Evolutionary conservation across 2,797 vertebrate genomes (phyloP).

Genomic region (Onychomys leucogaster): DNA sequence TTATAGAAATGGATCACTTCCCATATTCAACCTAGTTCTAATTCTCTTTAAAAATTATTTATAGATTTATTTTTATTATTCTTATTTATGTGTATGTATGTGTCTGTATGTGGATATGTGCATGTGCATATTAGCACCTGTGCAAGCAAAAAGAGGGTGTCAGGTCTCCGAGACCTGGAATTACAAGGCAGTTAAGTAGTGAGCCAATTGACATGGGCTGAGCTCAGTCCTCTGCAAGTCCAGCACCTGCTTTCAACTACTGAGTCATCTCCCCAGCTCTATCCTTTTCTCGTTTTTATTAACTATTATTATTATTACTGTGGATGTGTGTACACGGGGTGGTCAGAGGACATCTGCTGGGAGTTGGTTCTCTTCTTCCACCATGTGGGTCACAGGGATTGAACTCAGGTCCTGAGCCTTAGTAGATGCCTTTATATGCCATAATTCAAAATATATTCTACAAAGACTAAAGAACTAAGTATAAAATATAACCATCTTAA

Average conservation of each 20-base stretch:
- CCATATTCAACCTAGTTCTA: constrained; percentile 26
- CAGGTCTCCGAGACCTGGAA: background rate
- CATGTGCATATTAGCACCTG: background rate
- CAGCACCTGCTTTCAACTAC: background rate
- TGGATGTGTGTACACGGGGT: background rate
- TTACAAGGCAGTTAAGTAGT: background rate
- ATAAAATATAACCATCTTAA: constrained; percentile 27
- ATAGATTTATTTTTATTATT: background rate
- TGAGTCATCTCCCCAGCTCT: background rate
- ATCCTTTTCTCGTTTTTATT: background rate
- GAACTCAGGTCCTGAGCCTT: background rate
- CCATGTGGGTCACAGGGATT: background rate
- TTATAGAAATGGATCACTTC: constrained; percentile 28
- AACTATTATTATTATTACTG: background rate
- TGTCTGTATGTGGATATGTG: background rate
- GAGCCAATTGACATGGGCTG: background rate
- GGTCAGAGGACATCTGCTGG: background rate
- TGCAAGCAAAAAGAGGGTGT: background rate
- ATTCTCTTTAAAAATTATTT: background rate
- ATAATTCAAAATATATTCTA: constrained; percentile 43
- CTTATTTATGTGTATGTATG: background rate
- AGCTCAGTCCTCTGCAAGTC: background rate
- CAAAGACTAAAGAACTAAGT: constrained; percentile 54
- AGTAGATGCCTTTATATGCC: background rate
- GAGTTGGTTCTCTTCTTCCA: background rate